These are phyloP conservation scores for Allacma fusca DNA, from an alignment of 2,888 invertebrate genomes.

Conservation along the genomic window DNA sequence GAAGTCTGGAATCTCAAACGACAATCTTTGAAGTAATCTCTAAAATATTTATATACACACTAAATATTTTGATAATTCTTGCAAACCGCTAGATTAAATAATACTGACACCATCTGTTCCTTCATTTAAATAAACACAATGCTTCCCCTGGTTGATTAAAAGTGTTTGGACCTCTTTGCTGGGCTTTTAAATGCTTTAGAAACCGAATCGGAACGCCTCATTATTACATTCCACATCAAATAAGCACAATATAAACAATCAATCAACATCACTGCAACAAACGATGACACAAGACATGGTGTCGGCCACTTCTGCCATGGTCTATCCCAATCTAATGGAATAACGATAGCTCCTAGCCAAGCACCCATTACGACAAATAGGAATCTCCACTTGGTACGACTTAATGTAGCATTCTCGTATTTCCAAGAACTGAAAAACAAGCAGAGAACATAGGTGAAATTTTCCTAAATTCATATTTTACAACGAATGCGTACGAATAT, in stretches of 20 bases:
- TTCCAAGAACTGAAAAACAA: constrained; percentile 58
- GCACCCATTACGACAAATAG: constrained; percentile 74
- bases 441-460: not conserved
- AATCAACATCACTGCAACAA: constrained; percentile 42
- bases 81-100: too few relatives aligned
- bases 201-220: constrained; percentile 13
- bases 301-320: constrained; percentile 71
- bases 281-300: constrained; percentile 55
- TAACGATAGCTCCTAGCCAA: constrained; percentile 84
- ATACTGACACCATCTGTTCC: too few relatives aligned
- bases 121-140: too few relatives aligned
- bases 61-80: too few relatives aligned
- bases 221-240: constrained; percentile 39
- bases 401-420: constrained; percentile 46
- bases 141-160: too few relatives aligned
- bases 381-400: constrained; percentile 57
- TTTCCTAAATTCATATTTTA: not conserved
- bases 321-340: constrained; percentile 90
- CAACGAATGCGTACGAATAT: too few relatives aligned
- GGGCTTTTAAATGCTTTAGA: constrained; percentile 30
- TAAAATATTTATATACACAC: too few relatives aligned
- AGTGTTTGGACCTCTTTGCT: constrained; percentile 14
- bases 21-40: too few relatives aligned
- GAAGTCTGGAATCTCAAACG: too few relatives aligned
- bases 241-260: constrained; percentile 51